Conservation (phyloP, 2,797 vertebrate species). For the Chaetophractus vellerosus region DNA sequence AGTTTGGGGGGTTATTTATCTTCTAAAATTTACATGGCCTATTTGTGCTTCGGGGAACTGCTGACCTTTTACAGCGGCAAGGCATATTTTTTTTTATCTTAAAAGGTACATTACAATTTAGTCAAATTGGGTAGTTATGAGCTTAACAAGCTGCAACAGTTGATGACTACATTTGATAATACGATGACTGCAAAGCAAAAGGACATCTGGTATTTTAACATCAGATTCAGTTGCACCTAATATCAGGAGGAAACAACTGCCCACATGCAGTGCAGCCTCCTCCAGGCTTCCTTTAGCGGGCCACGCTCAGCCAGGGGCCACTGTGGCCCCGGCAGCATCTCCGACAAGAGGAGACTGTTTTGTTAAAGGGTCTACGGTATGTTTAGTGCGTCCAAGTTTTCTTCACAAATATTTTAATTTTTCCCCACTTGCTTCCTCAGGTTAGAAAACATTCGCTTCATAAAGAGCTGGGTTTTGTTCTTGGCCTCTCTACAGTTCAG, state of each 20-base stretch:
- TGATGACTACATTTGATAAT: neutral
- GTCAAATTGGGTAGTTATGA: conserved; percentile 26
- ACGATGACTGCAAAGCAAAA: conserved; percentile 17
- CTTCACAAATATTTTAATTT: neutral
- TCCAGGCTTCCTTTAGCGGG: neutral
- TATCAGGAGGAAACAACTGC: neutral
- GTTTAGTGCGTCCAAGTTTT: neutral
- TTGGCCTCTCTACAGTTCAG: neutral
- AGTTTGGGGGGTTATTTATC: conserved; percentile 35
- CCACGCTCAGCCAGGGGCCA: neutral
- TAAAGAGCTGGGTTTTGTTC: neutral
- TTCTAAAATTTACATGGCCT: conserved; percentile 56
- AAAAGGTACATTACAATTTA: conserved; percentile 61
- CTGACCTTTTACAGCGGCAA: conserved; percentile 65
- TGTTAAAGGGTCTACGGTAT: neutral
- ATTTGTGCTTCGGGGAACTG: conserved; percentile 22
- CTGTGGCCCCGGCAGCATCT: fast-evolving
- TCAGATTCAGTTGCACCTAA: conserved; percentile 22
- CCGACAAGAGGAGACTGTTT: neutral
- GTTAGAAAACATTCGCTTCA: neutral
- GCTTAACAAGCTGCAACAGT: neutral
- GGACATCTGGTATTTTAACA: neutral
- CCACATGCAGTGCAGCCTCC: neutral
- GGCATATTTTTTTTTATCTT: conserved; percentile 44
- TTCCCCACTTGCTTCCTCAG: neutral